Base-by-base conservation (phyloP, 1,140 invertebrate genomes). In the Zaprionus capensis region DNA sequence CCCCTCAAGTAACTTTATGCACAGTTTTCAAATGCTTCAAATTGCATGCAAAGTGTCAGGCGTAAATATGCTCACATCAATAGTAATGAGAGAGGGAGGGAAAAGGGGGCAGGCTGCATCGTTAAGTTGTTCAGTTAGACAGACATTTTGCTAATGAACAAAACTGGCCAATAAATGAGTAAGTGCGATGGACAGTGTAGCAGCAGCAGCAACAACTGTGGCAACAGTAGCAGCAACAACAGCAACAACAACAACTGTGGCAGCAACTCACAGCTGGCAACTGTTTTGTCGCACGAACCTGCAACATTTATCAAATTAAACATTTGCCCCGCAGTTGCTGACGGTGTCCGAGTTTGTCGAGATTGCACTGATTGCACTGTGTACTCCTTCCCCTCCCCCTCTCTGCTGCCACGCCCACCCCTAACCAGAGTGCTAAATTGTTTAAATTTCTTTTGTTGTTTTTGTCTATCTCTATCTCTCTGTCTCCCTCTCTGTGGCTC, bases 241-340 rank as follows among this genome's bases (percentile, higher is more conserved):
- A 20, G 34, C 64, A 64, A 46, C 17, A 55, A 34, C 46, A 9
- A 20, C 28, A 31, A 9, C 31, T 31, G 46, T 17, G 4, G 22
- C 11, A 34, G 55, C 38, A 66, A 36, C 56, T 62, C 62, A 57
- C 78, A 81, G 62, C 81, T 81, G 78, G 88, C 84, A 87, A 90
- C 84, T 87, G 85, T 84, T 88, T 85, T 90, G 78, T 81, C 67
- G 78, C 85, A 90, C 84, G 85, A 79, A 79, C 78, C 71, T 66
- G 75, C 61, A 67, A 74, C 81, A 88, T 88, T 88, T 88, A 90
- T 88, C 84, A 88, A 87, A 87, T 90, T 87, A 87, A 84, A 84
- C 85, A 69, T 71, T 73, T 44, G 53, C 59, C 53, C 73, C 34
- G 46, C 14, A 34, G n/a, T 17, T 51, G 46, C n/a, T 34, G 46